Conservation (phyloP, 2,113 vertebrate species). For the Aplodontia rufa region DNA sequence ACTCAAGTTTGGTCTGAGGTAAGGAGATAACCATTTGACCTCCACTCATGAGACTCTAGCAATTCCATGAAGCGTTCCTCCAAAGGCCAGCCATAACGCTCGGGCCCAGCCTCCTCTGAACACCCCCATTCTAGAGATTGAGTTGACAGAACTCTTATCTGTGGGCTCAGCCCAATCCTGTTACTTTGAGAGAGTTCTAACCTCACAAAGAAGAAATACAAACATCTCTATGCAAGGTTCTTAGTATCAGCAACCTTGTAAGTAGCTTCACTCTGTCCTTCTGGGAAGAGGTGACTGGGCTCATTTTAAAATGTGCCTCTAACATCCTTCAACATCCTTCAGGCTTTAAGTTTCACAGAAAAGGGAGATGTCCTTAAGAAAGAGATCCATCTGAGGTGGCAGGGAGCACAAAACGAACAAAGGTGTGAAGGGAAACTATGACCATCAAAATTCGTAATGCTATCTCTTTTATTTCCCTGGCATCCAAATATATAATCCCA, state of each 20-base stretch:
- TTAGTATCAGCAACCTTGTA: background rate
- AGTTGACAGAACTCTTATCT: no score
- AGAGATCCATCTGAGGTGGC: background rate
- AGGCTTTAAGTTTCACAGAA: background rate
- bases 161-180: background rate
- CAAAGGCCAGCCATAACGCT: background rate
- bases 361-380: background rate
- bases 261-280: background rate
- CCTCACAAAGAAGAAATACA: background rate
- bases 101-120: background rate
- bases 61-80: background rate
- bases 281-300: background rate
- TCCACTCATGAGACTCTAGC: background rate
- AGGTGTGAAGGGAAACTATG: background rate
- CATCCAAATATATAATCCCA: background rate
- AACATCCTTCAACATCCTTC: no score
- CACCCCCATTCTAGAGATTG: no score
- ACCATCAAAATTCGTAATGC: background rate
- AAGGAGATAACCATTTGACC: background rate
- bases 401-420: background rate
- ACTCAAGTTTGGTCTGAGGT: background rate
- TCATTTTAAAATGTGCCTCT: no score
- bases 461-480: background rate
- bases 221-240: rapidly evolving
- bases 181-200: rapidly evolving